Percentiles rank a stretch among this genome's conserved stretches.
phyloP scores from a whole-genome alignment of 2,113 vertebrate genomes.

The Alectura lathami region DNA sequence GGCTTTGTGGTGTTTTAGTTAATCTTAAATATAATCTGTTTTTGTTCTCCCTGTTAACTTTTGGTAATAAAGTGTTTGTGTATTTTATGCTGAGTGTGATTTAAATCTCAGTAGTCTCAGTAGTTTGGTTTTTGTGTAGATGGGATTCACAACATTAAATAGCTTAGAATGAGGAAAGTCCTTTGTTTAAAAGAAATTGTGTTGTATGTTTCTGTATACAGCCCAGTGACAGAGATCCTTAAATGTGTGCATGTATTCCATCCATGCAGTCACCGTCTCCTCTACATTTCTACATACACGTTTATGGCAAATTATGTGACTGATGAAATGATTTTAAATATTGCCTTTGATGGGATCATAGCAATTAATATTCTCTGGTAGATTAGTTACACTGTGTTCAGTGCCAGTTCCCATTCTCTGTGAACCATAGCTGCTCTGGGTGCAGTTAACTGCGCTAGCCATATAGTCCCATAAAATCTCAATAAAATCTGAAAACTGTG shows the following conservation, averaged over 20 bases:
- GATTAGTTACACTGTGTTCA: conserved; percentile 45
- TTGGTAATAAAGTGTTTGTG: neutral
- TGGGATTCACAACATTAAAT: neutral
- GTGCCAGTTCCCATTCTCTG: conserved; percentile 30
- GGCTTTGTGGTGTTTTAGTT: neutral
- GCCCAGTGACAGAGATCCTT: neutral
- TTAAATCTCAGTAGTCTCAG: conserved; percentile 35
- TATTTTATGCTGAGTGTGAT: conserved; percentile 10
- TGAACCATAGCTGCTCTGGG: conserved; percentile 29
- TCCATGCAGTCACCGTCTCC: neutral
- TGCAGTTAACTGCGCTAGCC: conserved; percentile 60
- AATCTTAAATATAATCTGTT: neutral
- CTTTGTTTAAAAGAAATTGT: conserved; percentile 25
- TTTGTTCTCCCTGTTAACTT: conserved; percentile 8
- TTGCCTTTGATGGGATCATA: conserved; percentile 58
- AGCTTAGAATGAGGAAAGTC: conserved; percentile 21
- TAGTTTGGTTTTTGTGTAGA: neutral
- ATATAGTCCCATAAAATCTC: conserved; percentile 73
- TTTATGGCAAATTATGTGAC: conserved; percentile 55
- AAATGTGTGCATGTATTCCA: conserved; percentile 10
- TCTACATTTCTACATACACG: neutral
- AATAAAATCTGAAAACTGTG: conserved; percentile 77
- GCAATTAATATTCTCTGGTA: conserved; percentile 71
- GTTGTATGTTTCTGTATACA: neutral
- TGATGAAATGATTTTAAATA: conserved; percentile 57